These are phyloP conservation scores for Drosophila phalerata DNA, from an alignment of 2,888 invertebrate species.

Conservation along the genomic window DNA sequence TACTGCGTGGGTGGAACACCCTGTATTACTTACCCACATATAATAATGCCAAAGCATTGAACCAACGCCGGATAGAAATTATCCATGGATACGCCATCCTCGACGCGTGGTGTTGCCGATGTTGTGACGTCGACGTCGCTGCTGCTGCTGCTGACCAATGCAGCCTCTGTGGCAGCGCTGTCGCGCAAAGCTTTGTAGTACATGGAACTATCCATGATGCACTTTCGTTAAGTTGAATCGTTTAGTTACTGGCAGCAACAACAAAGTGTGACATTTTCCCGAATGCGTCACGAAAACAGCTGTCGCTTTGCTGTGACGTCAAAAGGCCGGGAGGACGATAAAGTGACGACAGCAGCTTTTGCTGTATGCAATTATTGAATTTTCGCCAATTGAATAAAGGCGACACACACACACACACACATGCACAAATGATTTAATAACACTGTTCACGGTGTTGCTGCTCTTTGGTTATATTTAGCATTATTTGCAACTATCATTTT, in stretches of 20 bases:
- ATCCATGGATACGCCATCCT: slow-evolving; percentile 87
- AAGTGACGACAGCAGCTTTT: slow-evolving; percentile 15
- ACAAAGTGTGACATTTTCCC: slow-evolving; percentile 32
- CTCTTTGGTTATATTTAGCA: slow-evolving; percentile 52
- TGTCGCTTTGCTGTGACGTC: slow-evolving; percentile 63
- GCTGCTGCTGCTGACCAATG: slow-evolving; percentile 31
- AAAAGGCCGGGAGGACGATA: slow-evolving; percentile 44
- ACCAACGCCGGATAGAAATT: slow-evolving; percentile 96
- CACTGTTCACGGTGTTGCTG: slow-evolving; percentile 41
- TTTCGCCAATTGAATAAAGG: slow-evolving; percentile 51
- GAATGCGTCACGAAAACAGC: slow-evolving; percentile 47
- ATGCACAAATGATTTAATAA: slow-evolving; percentile 41
- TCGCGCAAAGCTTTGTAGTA: slow-evolving; percentile 65
- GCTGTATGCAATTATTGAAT: slow-evolving; percentile 57
- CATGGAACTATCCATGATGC: slow-evolving; percentile 80
- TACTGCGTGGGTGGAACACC: no score
- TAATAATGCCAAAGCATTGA: slow-evolving; percentile 96
- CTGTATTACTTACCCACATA: slow-evolving; percentile 91
- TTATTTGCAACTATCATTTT: slow-evolving; percentile 43
- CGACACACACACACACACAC: slow-evolving; percentile 13
- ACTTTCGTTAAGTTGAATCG: slow-evolving; percentile 11
- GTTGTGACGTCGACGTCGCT: slow-evolving; percentile 13
- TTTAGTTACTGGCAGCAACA: slow-evolving; percentile 19
- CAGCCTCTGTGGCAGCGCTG: slow-evolving; percentile 38
- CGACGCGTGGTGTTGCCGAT: slow-evolving; percentile 47